Percentiles rank a stretch among this genome's conserved stretches.
Conservation (phyloP, 2,113 vertebrate species). For the Pogonocichla stellata region DNA sequence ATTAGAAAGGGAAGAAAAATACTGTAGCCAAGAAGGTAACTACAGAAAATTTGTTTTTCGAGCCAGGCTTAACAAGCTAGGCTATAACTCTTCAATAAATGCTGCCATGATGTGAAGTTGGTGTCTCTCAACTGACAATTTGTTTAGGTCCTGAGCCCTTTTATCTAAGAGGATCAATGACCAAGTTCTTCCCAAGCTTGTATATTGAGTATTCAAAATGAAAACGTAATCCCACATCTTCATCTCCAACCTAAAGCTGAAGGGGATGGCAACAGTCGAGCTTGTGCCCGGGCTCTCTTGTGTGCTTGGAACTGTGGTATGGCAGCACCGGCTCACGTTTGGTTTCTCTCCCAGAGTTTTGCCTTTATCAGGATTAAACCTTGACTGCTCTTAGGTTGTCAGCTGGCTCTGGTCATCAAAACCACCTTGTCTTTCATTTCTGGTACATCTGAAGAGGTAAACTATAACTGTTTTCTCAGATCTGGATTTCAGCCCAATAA, state of each 20-base stretch:
- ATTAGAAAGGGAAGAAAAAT: not conserved
- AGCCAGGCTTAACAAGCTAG: not conserved
- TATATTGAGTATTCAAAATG: not conserved
- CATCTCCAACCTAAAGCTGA: not conserved
- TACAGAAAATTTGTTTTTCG: not conserved
- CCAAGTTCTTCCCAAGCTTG: not conserved
- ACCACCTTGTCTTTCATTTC: conserved; percentile 23
- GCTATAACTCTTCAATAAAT: not conserved
- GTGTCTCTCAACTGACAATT: not conserved
- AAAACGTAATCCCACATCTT: not conserved
- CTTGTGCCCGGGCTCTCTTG: not conserved
- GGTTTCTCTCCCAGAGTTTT: not conserved
- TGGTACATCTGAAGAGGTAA: not conserved
- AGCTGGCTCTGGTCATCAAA: conserved; percentile 5
- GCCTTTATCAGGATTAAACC: not conserved
- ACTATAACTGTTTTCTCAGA: not conserved
- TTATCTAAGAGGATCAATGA: not conserved
- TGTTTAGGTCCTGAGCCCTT: not conserved
- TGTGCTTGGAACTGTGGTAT: not conserved
- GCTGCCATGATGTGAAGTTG: not conserved
- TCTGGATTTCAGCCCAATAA: not conserved
- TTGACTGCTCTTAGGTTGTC: not conserved
- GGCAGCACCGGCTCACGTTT: accelerated
- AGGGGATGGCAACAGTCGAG: not conserved
- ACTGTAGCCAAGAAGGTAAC: not conserved